Evolutionary conservation across 2,113 vertebrate species (phyloP).

Genomic region (Syngnathus scovelli): DNA sequence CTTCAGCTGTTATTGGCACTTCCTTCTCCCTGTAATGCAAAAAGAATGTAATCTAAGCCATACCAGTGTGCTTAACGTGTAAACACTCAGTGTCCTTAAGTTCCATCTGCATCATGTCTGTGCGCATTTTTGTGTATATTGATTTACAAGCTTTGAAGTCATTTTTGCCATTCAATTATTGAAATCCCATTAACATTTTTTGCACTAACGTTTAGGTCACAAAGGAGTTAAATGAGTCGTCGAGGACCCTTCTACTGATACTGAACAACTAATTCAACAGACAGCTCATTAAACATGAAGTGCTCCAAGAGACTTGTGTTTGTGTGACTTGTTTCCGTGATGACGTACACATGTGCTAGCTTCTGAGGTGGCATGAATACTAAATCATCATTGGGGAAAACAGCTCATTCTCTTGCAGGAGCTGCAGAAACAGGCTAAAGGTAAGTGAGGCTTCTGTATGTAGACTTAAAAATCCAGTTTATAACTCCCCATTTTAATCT

Average conservation of each 20-base stretch:
- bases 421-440: slow-evolving; percentile 3
- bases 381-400: slow-evolving; percentile 35
- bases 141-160: slow-evolving; percentile 29
- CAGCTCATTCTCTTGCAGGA: slow-evolving; percentile 26
- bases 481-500: too few species aligned
- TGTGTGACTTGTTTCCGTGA: slow-evolving; percentile 20
- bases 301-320: slow-evolving; percentile 8
- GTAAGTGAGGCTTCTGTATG: neutral
- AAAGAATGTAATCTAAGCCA: slow-evolving; percentile 70
- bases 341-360: slow-evolving; percentile 25
- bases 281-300: slow-evolving; percentile 23
- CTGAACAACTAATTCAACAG: slow-evolving; percentile 7
- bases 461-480: too few species aligned
- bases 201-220: slow-evolving; percentile 1
- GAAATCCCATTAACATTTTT: slow-evolving; percentile 9
- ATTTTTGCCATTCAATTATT: slow-evolving; percentile 42
- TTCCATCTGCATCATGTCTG: slow-evolving; percentile 38
- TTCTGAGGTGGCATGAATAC: slow-evolving; percentile 51
- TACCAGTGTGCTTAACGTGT: slow-evolving; percentile 58
- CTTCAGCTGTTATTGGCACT: slow-evolving; percentile 12
- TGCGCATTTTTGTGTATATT: slow-evolving; percentile 19
- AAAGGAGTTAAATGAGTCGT: neutral
- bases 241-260: slow-evolving; percentile 7
- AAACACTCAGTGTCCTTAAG: slow-evolving; percentile 54
- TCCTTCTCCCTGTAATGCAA: slow-evolving; percentile 37